Percentiles rank a stretch among this genome's conserved stretches.
Conservation (phyloP, 2,888 invertebrate species). For the Scotopteryx bipunctaria region DNA sequence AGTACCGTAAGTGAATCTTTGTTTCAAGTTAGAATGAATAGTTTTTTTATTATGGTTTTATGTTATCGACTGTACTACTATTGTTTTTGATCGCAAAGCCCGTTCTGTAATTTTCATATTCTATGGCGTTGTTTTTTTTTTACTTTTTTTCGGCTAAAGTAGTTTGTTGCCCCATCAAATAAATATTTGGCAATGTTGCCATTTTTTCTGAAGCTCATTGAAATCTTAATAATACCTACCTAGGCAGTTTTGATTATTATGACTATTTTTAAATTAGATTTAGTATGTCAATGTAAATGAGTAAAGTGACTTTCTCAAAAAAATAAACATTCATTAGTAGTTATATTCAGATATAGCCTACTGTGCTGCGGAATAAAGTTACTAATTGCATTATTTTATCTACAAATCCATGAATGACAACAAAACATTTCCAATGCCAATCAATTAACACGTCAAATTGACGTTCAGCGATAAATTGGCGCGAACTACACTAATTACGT, state of each 20-base stretch:
- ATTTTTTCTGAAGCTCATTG: too few relatives aligned
- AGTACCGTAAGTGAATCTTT: conserved; percentile 41
- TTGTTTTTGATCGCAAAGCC: conserved; percentile 23
- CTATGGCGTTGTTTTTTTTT: conserved; percentile 11
- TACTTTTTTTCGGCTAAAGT: too few relatives aligned
- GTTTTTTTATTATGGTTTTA: conserved; percentile 56
- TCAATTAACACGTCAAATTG: conserved; percentile 39
- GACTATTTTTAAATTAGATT: background rate
- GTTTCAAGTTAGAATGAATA: conserved; percentile 42
- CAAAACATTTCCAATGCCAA: conserved; percentile 27
- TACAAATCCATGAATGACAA: conserved; percentile 11
- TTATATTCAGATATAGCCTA: too few relatives aligned
- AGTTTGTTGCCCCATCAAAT: too few relatives aligned
- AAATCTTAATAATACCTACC: too few relatives aligned
- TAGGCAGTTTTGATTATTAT: too few relatives aligned
- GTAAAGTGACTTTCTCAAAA: too few relatives aligned
- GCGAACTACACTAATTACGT: conserved; percentile 51
- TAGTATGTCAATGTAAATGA: too few relatives aligned
- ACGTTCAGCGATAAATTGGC: conserved; percentile 48
- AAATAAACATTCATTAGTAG: too few relatives aligned
- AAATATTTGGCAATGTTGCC: too few relatives aligned
- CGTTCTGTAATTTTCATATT: conserved; percentile 11
- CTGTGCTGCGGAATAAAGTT: too few relatives aligned
- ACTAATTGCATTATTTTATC: background rate
- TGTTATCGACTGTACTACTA: conserved; percentile 50